A percentile compares a stretch with the other conserved stretches of the same genome.
These are phyloP conservation scores for Tyto alba DNA, from an alignment of 2,113 vertebrate species.

Conservation along the genomic window DNA sequence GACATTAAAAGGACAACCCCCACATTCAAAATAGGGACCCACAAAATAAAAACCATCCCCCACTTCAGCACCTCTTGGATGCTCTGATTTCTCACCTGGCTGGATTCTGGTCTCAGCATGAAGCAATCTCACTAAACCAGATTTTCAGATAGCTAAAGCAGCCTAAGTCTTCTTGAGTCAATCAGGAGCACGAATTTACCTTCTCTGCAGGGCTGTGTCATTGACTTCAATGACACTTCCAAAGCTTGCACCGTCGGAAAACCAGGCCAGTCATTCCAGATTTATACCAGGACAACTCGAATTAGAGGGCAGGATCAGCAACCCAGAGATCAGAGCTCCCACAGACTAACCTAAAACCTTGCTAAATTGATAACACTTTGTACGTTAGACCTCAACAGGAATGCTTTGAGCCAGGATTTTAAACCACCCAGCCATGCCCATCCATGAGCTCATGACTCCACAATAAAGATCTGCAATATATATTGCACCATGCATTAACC, in stretches of 20 bases:
- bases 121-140: background rate
- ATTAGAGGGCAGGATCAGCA: background rate
- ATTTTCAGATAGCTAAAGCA: background rate
- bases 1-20: background rate
- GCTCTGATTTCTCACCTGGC: background rate
- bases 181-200: background rate
- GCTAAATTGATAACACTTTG: background rate
- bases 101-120: background rate
- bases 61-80: accelerated
- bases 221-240: background rate
- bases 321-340: background rate
- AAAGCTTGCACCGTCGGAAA: background rate
- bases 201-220: background rate
- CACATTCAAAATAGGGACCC: background rate
- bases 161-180: background rate
- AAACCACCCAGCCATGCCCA: background rate
- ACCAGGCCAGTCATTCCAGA: background rate
- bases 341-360: background rate
- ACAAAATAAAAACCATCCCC: background rate
- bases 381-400: background rate
- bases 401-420: background rate
- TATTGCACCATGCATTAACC: background rate
- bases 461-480: background rate
- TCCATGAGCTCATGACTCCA: background rate
- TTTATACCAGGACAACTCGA: background rate